These are phyloP conservation scores for Trichomalopsis sarcophagae DNA, from an alignment of 1,140 invertebrate genomes.

Conservation along the genomic window DNA sequence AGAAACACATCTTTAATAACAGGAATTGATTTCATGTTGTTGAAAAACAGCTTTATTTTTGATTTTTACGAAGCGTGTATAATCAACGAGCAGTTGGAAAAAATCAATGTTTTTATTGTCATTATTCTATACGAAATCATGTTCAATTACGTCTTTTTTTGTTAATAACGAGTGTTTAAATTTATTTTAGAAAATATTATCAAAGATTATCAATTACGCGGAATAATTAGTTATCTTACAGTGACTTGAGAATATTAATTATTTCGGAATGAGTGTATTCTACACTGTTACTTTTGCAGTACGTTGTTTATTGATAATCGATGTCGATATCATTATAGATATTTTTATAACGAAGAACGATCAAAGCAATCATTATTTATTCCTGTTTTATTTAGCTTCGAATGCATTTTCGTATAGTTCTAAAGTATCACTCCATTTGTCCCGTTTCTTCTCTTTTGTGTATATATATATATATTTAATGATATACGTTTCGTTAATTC, in stretches of 20 bases:
- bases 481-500: constrained; percentile 20
- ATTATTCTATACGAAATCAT: constrained; percentile 1
- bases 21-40: not conserved
- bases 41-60: not conserved
- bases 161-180: not conserved
- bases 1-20: constrained; percentile 1
- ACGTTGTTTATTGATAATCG: not conserved
- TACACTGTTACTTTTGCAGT: not conserved
- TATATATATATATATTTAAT: constrained; percentile 29
- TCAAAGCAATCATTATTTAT: not conserved
- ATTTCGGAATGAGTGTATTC: not conserved
- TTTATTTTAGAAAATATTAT: not conserved
- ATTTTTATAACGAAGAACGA: too few relatives aligned
- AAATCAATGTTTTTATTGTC: constrained; percentile 11
- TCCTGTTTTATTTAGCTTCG: not conserved
- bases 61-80: not conserved
- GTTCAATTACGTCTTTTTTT: too few relatives aligned
- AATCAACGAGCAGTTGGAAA: not conserved
- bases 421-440: constrained; percentile 39
- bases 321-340: too few relatives aligned
- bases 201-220: not conserved
- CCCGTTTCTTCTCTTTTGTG: constrained; percentile 29
- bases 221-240: not conserved
- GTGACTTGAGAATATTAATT: not conserved
- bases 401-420: not conserved